These are phyloP conservation scores for Pelmatolapia mariae DNA, from an alignment of 2,113 vertebrate genomes.

Conservation along the genomic window DNA sequence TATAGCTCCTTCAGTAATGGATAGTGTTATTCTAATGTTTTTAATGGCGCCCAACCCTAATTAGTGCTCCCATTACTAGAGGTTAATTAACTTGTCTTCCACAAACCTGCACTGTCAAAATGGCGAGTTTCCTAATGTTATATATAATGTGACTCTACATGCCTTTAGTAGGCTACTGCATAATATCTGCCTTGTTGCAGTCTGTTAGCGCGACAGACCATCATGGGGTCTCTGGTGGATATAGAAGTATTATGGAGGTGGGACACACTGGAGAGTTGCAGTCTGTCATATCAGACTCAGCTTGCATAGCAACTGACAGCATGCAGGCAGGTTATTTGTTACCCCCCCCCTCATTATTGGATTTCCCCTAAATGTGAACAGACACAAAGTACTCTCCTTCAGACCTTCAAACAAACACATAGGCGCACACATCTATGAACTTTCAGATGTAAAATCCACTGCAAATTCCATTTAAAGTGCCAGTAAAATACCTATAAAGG, in stretches of 20 bases:
- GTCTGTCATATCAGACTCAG: slow-evolving; percentile 32
- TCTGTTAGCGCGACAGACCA: not conserved
- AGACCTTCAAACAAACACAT: not conserved
- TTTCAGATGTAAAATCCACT: not conserved
- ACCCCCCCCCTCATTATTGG: not conserved
- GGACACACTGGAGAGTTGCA: slow-evolving; percentile 13
- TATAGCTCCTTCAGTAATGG: not conserved
- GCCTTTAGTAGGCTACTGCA: not conserved
- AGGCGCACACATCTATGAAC: not conserved
- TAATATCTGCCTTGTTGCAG: not conserved
- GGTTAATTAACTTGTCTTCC: slow-evolving; percentile 34
- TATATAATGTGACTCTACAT: not conserved
- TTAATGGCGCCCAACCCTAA: not conserved
- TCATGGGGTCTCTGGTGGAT: not conserved
- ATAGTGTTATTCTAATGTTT: not conserved
- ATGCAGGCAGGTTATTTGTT: slow-evolving; percentile 14
- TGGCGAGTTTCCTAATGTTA: not conserved
- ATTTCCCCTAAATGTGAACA: slow-evolving; percentile 18
- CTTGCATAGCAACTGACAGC: slow-evolving; percentile 62
- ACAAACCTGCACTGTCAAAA: not conserved
- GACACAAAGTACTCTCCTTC: not conserved
- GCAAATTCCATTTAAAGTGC: not conserved
- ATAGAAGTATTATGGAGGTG: slow-evolving; percentile 8
- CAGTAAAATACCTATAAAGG: not conserved
- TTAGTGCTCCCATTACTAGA: slow-evolving; percentile 1